These are phyloP conservation scores for Syngnathus scovelli DNA, from an alignment of 2,113 vertebrate genomes.

Conservation along the genomic window DNA sequence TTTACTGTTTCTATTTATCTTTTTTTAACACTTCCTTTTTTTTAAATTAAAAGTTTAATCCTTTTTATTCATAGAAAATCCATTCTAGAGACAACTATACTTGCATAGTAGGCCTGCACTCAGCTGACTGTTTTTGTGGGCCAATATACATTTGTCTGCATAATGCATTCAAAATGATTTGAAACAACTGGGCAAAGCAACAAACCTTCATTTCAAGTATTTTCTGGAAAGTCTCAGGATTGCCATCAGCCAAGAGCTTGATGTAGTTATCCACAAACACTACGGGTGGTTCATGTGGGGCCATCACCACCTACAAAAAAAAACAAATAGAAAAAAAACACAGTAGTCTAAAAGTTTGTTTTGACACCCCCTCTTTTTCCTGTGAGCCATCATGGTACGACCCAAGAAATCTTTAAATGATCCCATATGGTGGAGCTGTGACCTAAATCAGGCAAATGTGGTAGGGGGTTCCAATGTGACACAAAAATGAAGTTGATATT, in stretches of 20 bases:
- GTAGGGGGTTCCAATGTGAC: constrained; percentile 25
- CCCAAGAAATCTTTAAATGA: constrained; percentile 48
- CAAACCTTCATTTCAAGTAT: constrained; percentile 96
- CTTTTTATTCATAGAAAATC: too few species aligned
- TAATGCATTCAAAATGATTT: background rate
- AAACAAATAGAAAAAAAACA: background rate
- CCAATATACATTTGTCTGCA: too few species aligned
- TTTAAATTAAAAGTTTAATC: too few species aligned
- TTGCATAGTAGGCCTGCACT: too few species aligned
- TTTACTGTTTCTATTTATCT: too few species aligned
- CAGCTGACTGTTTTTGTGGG: too few species aligned
- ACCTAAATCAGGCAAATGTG: constrained; percentile 16
- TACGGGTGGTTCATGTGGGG: constrained; percentile 87
- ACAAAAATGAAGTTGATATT: constrained; percentile 55
- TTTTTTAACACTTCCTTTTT: too few species aligned
- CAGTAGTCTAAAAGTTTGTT: constrained; percentile 15
- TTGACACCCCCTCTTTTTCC: constrained; percentile 8
- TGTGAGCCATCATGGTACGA: constrained; percentile 32
- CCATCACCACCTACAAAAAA: constrained; percentile 88
- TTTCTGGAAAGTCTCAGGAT: constrained; percentile 98
- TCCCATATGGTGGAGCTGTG: constrained; percentile 54
- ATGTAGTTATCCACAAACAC: constrained; percentile 99
- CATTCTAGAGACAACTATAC: too few species aligned
- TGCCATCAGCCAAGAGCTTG: constrained; percentile 94
- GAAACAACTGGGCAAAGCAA: background rate